Conservation (phyloP, 2,888 invertebrate species). For the Acleris literana region DNA sequence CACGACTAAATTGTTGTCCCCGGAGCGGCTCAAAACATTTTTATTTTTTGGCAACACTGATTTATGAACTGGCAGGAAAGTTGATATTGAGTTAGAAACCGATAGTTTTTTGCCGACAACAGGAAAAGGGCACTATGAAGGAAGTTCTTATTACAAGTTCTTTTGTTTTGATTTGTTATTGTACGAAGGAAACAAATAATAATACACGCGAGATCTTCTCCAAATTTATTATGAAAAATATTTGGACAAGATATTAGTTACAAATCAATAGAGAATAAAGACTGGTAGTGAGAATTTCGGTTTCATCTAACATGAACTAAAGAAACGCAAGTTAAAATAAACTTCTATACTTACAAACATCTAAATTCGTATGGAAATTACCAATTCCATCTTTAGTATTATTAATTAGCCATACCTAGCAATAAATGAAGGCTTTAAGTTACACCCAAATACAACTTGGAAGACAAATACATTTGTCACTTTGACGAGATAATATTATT, state of each 20-base stretch:
- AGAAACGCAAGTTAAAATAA: no score
- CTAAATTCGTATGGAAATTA: no score
- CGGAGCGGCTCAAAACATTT: conserved; percentile 7
- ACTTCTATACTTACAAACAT: no score
- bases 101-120: conserved; percentile 10
- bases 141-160: conserved; percentile 8
- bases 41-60: conserved; percentile 17
- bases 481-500: conserved; percentile 13
- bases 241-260: no score
- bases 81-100: conserved; percentile 21
- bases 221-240: no score
- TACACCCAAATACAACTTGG: no score
- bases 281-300: no score
- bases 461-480: neutral
- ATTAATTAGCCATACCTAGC: no score
- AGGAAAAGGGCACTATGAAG: conserved; percentile 9
- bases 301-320: no score
- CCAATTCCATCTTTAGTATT: no score
- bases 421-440: no score
- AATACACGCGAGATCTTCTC: conserved; percentile 1
- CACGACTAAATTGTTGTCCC: neutral
- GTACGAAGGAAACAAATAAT: neutral
- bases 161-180: conserved; percentile 12
- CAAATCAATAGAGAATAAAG: no score
- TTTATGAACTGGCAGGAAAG: conserved; percentile 27